These are phyloP conservation scores for Pogonus chalceus DNA, from an alignment of 1,140 invertebrate species.

Conservation along the genomic window DNA sequence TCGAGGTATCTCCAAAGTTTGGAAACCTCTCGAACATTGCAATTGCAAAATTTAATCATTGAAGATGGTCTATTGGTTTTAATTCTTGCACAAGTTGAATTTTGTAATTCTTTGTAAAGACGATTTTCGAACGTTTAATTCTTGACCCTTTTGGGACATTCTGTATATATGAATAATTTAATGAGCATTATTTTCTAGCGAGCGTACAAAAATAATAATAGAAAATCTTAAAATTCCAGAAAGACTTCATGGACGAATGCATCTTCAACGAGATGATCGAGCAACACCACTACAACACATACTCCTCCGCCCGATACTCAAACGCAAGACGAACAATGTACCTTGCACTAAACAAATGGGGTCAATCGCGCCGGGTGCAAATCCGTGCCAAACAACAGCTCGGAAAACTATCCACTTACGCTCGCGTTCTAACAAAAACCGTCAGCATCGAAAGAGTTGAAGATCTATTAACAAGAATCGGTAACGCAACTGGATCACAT, in stretches of 20 bases:
- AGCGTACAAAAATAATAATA: no score
- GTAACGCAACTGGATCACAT: conserved; percentile 22
- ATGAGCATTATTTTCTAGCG: no score
- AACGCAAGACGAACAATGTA: conserved; percentile 58
- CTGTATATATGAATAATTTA: no score
- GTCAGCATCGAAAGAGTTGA: conserved; percentile 42
- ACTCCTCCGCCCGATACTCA: conserved; percentile 66
- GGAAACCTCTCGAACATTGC: no score
- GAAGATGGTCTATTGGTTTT: no score
- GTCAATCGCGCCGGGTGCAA: conserved; percentile 57
- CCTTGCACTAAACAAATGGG: conserved; percentile 61
- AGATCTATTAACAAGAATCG: conserved; percentile 29
- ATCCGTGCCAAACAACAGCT: conserved; percentile 52
- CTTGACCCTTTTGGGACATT: no score
- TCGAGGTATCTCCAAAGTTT: no score
- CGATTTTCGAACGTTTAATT: no score
- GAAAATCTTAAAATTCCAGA: no score
- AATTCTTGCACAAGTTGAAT: no score
- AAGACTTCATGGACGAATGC: conserved; percentile 69
- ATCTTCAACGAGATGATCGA: conserved; percentile 77
- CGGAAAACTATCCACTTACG: conserved; percentile 60
- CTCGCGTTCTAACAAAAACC: conserved; percentile 53
- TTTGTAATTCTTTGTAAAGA: no score
- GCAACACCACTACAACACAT: conserved; percentile 75
- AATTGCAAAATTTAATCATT: no score